Evolutionary conservation across 1,140 invertebrate species (phyloP).

Genomic region (Grapholita molesta): DNA sequence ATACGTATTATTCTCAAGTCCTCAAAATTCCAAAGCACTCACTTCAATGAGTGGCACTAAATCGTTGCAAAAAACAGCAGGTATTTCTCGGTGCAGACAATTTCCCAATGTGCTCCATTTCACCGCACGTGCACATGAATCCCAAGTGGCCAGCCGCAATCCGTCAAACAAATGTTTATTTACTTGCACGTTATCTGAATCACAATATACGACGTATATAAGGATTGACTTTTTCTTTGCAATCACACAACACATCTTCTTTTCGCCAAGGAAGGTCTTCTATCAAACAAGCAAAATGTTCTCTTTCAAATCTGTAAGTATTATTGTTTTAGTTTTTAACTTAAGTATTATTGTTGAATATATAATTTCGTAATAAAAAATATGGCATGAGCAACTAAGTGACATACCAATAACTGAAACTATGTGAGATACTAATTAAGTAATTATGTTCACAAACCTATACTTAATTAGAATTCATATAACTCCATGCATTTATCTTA

Average conservation of each 20-base stretch:
- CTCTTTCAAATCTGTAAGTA: conserved; percentile 70
- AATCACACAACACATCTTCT: conserved; percentile 61
- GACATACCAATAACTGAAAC: no score
- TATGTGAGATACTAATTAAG: no score
- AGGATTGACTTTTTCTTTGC: conserved; percentile 50
- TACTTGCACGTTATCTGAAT: conserved; percentile 65
- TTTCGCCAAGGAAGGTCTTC: conserved; percentile 66
- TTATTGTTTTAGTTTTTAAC: background rate
- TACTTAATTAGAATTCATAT: no score
- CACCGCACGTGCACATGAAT: conserved; percentile 60
- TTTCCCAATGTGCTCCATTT: conserved; percentile 74
- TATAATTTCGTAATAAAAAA: no score
- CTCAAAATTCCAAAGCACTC: background rate
- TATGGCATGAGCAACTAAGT: no score
- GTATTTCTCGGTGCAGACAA: conserved; percentile 50
- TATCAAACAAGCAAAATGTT: conserved; percentile 68
- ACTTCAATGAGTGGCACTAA: background rate
- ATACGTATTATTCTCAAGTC: background rate
- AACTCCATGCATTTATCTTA: no score
- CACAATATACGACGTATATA: conserved; percentile 68
- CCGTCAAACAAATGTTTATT: conserved; percentile 66
- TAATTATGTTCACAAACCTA: no score
- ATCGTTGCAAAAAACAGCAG: conserved; percentile 31
- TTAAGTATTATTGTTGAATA: conserved; percentile 11
- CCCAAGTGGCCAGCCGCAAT: conserved; percentile 62